Conservation (phyloP, 2,888 invertebrate species). For the Cryptus viduatorius region DNA sequence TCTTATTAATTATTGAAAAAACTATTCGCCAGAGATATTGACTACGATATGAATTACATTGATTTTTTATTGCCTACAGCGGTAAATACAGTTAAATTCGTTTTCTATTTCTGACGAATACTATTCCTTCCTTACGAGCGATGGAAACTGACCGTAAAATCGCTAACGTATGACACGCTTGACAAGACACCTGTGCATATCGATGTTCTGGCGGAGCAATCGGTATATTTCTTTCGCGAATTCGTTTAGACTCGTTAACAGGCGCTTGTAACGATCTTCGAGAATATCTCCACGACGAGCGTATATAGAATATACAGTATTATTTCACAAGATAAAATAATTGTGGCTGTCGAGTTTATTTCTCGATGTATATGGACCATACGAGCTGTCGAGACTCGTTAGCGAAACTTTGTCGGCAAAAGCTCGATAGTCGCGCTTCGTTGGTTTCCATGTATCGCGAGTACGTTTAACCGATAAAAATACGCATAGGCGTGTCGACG, state of each 20-base stretch:
- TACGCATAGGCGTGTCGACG: not conserved
- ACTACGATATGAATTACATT: not conserved
- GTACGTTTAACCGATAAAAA: slow-evolving; percentile 32
- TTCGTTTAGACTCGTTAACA: slow-evolving; percentile 46
- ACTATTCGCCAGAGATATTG: slow-evolving; percentile 9
- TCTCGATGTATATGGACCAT: slow-evolving; percentile 16
- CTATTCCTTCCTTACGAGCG: not conserved
- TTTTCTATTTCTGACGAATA: not conserved
- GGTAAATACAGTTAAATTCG: not conserved
- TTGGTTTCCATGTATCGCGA: slow-evolving; percentile 1
- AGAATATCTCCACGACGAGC: slow-evolving; percentile 12
- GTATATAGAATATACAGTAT: slow-evolving; percentile 30
- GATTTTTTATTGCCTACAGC: not conserved
- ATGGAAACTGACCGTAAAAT: slow-evolving; percentile 38
- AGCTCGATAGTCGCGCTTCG: slow-evolving; percentile 22
- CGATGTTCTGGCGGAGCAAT: slow-evolving; percentile 21
- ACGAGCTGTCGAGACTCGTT: slow-evolving; percentile 51
- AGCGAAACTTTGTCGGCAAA: slow-evolving; percentile 57
- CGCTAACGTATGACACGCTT: slow-evolving; percentile 37
- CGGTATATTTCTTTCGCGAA: not conserved
- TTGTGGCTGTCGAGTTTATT: slow-evolving; percentile 49
- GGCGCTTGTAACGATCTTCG: slow-evolving; percentile 25
- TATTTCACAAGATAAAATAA: slow-evolving; percentile 61
- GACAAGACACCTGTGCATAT: slow-evolving; percentile 33
- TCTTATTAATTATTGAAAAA: slow-evolving; percentile 21